Percentiles rank a stretch among this genome's conserved stretches.
Evolutionary conservation across 2,888 invertebrate species (phyloP).

Genomic region (Anticlea derivata): DNA sequence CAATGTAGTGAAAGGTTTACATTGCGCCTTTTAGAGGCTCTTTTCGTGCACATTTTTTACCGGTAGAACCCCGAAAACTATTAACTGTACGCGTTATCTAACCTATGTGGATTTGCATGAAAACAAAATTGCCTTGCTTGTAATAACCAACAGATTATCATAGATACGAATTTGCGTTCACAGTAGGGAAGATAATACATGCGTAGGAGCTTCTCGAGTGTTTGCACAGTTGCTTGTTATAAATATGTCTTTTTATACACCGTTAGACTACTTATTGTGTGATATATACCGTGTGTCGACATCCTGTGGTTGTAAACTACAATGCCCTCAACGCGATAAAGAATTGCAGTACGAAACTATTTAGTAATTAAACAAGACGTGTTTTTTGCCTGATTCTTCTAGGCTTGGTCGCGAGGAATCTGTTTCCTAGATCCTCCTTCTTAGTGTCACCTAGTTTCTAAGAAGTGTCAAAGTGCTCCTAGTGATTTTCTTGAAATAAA

Average conservation of each 20-base stretch:
- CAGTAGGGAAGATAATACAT: constrained; percentile 26
- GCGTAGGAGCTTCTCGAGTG: constrained; percentile 34
- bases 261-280: neutral
- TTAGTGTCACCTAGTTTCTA: no score
- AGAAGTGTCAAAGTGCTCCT: no score
- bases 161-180: constrained; percentile 25
- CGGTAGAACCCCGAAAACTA: neutral
- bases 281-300: neutral
- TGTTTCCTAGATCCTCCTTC: no score
- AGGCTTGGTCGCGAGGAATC: no score
- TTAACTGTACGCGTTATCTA: neutral
- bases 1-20: no score
- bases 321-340: no score
- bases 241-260: constrained; percentile 2
- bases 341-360: no score
- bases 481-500: no score
- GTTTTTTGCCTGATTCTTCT: no score
- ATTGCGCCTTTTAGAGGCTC: no score
- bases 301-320: neutral
- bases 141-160: constrained; percentile 26
- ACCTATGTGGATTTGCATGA: constrained; percentile 12
- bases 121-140: constrained; percentile 28
- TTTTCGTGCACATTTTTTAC: no score
- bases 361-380: no score
- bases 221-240: constrained; percentile 19